Base-by-base conservation (phyloP, 1,140 invertebrate genomes). In the Drosophila murphyi region DNA sequence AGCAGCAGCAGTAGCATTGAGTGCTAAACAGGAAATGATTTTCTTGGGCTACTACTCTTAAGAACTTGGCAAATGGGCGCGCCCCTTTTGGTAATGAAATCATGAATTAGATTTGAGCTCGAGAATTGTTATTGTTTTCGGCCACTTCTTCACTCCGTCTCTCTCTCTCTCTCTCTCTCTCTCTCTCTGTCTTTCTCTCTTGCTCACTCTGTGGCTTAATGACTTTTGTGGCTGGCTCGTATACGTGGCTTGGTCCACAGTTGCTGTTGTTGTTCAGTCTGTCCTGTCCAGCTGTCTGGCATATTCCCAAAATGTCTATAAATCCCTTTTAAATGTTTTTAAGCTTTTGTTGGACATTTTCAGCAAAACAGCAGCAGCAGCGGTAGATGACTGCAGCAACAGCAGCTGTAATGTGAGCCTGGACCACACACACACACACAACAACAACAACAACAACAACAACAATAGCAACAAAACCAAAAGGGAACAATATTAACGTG, bases 241-340 rank as follows among this genome's bases (percentile, higher is more conserved):
- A n/a, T 60, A 35, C 43, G 62, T 55, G 29, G 48, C 35, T 70
- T 51, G 43, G 59, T 52, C 54, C 32, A 67, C 35, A 48, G 39
- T 57, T 34, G 39, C 35, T n/a, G 47, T 69, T 39, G 41, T 41
- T 43, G 41, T 31, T n/a, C 62, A 57, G 56, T 62, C 32, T 50
- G 60, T 51, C 45, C 50, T 68, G 72, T 67, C 48, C 77, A 76
- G 68, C 64, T 48, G 68, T 50, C 80, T 69, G 75, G 77, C 85
- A 89, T 89, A 89, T 89, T 89, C 85, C 85, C 85, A 85, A 89
- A 89, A 89, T 89, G 85, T 89, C 85, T 89, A 89, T 89, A 89
- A 89, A 89, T 89, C 85, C 85, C 88, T 89, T 87, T 89, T 89
- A 89, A 89, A 89, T 89, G 85, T 89, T 89, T 88, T 89, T 89